Evolutionary conservation across 2,797 vertebrate species (phyloP), one percentile per base, ranked within the genome.

Genomic region (Sebastes trivittatus): DNA sequence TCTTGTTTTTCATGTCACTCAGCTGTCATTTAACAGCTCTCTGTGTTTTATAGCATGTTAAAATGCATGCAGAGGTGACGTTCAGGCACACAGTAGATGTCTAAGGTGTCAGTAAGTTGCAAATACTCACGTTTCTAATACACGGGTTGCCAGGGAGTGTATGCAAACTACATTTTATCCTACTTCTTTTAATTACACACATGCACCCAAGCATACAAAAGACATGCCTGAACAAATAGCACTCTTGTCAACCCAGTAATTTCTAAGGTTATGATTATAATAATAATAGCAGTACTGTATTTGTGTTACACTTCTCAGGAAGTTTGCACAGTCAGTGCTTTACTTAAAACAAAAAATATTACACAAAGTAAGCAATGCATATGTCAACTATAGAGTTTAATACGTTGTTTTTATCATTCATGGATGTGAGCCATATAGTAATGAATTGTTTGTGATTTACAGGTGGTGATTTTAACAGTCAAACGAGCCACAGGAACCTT

Each of bases 401-500:
- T 29, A 1, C 6, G 3, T 60, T 78, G 46, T 63, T 2, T 68
- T 68, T 58, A 36, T 72, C 29, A 38, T 77, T 83, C 3, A 25
- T 73, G 29, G 7, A 32, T 13, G 25, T 63, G 38, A 60, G 23
- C 61, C 18, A 16, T 22, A 2, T 14, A 64, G 29, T 90, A 70
- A 89, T 76, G 4, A 8, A n/a, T 32, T 81, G 22, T 73, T 76
- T 92, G 29, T 90, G 25, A 63, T 91, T 88, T 82, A 59, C 89
- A 96, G 96, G 91, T 85, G 88, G 89, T 94, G 90, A 96, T 96
- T 82, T 88, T 96, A 84, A 88, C 86, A 36, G 94, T 95, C 16
- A 96, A 96, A 85, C 93, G 94, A 90, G 95, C 95, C 80, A 96
- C 95, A 3, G 96, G 95, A 79, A 93, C 96, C 25, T 94, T 96